phyloP scores from a whole-genome alignment of 2,797 vertebrate species.

The Sebastes vulpes region DNA sequence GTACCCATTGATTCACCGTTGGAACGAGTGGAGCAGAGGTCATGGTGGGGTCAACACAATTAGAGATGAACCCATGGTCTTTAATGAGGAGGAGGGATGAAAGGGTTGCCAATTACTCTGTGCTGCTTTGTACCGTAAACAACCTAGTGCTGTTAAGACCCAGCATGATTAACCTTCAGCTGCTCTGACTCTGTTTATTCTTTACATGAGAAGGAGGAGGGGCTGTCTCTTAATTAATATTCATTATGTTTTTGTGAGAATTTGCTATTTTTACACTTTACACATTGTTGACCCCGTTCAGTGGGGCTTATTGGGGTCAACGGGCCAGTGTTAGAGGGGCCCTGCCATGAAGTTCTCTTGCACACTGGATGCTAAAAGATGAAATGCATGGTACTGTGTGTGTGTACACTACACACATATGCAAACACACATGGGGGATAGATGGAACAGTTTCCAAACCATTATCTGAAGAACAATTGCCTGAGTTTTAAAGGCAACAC shows the following conservation, averaged over 20 bases:
- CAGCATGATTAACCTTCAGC: slow-evolving; percentile 56
- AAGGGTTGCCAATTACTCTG: slow-evolving; percentile 67
- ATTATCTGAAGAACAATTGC: not conserved
- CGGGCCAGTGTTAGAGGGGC: not conserved
- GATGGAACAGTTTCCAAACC: not conserved
- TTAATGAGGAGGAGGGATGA: slow-evolving; percentile 70
- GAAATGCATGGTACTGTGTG: not conserved
- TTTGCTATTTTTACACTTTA: not conserved
- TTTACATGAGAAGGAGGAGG: slow-evolving; percentile 5
- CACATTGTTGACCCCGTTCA: slow-evolving; percentile 8
- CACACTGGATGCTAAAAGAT: not conserved
- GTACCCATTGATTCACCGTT: slow-evolving; percentile 47
- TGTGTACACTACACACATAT: not conserved
- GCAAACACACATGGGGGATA: not conserved
- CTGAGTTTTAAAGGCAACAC: not conserved
- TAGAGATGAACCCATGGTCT: slow-evolving; percentile 62
- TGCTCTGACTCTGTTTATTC: slow-evolving; percentile 41
- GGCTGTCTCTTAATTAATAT: slow-evolving; percentile 22
- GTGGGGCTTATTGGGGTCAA: slow-evolving; percentile 25
- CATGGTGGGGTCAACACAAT: slow-evolving; percentile 58
- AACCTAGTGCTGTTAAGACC: slow-evolving; percentile 31
- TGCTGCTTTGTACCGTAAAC: slow-evolving; percentile 48
- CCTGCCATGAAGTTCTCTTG: not conserved
- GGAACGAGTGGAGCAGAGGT: slow-evolving; percentile 52
- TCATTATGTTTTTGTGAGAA: not conserved